Evolutionary conservation across 2,888 invertebrate species (phyloP), one percentile per base, ranked within the genome.

Genomic region (Andrena bucephala): DNA sequence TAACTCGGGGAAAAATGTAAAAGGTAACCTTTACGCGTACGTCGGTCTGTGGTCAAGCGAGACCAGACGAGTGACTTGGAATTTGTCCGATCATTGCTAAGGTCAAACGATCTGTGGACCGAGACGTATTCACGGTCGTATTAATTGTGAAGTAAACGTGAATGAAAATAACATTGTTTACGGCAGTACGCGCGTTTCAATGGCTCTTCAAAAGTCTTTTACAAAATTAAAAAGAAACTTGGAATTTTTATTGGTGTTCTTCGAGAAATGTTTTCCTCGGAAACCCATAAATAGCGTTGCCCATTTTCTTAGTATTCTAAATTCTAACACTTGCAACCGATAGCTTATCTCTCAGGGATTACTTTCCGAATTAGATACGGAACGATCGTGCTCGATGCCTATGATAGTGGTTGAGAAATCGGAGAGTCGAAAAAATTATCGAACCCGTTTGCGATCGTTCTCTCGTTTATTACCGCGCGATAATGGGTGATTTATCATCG

Each of bases 261-360:
- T n/a, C 6, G 31, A 29, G 20, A 60, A 72, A 48, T 13, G 52
- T 27, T 31, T 10, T 20, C 4, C 16, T 36, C 10, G 20, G 63
- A 63, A 52, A 27, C 24, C 7, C 29, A 73, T 29, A n/a, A 48
- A 42, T 10, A 16, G 16, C 36, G n/a, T 68, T 16, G 31, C 31
- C 69, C 60, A 54, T n/a, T 27, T 60, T 66, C 20, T 71, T 62
- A 36, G 13, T 42, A 42, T 42, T 42, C 42, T 42, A 16, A 42
- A 42, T 29, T 36, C 62, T 13, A n/a, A 59, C 42, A 31, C 33
- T 76, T 50, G 33, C 67, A 66, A 68, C 33, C 3, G 77, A 85
- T 84, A 84, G 27, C 48, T 71, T 81, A 85, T 84, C 78, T 31
- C 27, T 13, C 13, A 1, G 16, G 29, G 7, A 62, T 76, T 84